Conservation (phyloP, 2,888 invertebrate genomes). For the Philopedon plagiatum region DNA sequence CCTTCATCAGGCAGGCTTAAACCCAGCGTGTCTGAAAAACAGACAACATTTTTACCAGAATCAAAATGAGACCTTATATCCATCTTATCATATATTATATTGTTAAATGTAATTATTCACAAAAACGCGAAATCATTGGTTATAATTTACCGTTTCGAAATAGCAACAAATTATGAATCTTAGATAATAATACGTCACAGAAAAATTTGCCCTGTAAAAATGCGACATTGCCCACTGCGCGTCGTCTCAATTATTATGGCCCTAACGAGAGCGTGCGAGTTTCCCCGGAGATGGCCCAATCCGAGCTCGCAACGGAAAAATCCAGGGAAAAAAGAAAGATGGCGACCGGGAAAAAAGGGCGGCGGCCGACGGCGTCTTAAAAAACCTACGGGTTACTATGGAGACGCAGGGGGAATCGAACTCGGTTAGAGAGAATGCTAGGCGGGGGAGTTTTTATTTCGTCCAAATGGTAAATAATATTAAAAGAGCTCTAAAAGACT, state of each 20-base stretch:
- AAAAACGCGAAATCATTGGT: no score
- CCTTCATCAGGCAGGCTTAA: no score
- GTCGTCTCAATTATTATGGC: slow-evolving; percentile 45
- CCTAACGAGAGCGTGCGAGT: slow-evolving; percentile 39
- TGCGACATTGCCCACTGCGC: slow-evolving; percentile 15
- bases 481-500: slow-evolving; percentile 37
- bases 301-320: slow-evolving; percentile 36
- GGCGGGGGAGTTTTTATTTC: slow-evolving; percentile 56
- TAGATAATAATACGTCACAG: background rate
- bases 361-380: slow-evolving; percentile 63
- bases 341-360: slow-evolving; percentile 63
- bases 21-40: no score
- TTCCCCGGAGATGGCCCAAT: slow-evolving; percentile 41
- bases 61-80: no score
- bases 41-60: no score
- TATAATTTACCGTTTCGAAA: no score
- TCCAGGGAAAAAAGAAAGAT: slow-evolving; percentile 61
- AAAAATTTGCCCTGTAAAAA: background rate
- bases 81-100: no score
- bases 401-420: slow-evolving; percentile 62
- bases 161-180: no score
- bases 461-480: slow-evolving; percentile 43
- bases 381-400: slow-evolving; percentile 64
- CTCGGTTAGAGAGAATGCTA: slow-evolving; percentile 57
- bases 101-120: no score